phyloP scores from a whole-genome alignment of 2,113 vertebrate species.

The Gadus macrocephalus region DNA sequence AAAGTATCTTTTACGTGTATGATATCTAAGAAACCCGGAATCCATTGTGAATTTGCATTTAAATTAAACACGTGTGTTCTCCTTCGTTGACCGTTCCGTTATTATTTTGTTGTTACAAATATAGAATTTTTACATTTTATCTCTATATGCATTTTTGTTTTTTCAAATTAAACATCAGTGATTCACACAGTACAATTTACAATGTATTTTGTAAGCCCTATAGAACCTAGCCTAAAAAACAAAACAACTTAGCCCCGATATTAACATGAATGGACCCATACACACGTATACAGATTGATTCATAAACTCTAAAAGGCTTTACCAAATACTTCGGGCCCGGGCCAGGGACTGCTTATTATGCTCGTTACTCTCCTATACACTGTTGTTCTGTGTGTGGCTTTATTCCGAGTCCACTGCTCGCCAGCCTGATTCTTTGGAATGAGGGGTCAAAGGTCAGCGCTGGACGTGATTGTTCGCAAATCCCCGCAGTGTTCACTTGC shows the following conservation, averaged over 20 bases:
- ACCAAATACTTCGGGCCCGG: neutral
- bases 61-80: too few species aligned
- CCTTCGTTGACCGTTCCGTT: too few species aligned
- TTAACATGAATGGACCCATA: too few species aligned
- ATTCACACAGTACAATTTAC: neutral
- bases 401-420: conserved; percentile 36
- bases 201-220: neutral
- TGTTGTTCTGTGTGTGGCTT: conserved; percentile 37
- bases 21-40: too few species aligned
- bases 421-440: conserved; percentile 62
- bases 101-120: neutral
- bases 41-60: too few species aligned
- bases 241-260: too few species aligned
- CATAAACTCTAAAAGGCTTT: neutral
- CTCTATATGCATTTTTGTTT: neutral
- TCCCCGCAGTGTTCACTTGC: conserved; percentile 49
- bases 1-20: conserved; percentile 10
- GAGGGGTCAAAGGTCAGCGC: conserved; percentile 65
- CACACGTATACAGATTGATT: neutral
- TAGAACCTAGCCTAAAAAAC: neutral
- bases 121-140: neutral
- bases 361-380: neutral
- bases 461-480: conserved; percentile 63
- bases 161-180: neutral
- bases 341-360: neutral